These are phyloP conservation scores for Drosophila setosimentum DNA, from an alignment of 2,888 invertebrate species.

Conservation along the genomic window DNA sequence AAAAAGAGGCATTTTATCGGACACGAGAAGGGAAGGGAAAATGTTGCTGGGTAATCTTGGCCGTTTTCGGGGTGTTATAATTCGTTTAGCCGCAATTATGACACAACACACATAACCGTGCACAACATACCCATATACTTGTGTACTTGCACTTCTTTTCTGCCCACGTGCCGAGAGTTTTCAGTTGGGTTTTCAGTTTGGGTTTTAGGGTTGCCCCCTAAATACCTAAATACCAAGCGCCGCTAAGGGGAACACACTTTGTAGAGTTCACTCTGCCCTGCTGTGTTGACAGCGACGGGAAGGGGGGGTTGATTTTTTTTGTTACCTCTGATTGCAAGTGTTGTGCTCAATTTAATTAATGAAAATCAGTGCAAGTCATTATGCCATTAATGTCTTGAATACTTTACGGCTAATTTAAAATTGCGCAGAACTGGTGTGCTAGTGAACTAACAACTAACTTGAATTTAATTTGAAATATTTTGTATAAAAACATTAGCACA, in stretches of 20 bases:
- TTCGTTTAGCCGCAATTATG: conserved; percentile 82
- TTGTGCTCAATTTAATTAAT: conserved; percentile 31
- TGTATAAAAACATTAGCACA: neutral
- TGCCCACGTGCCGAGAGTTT: conserved; percentile 66
- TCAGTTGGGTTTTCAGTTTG: neutral
- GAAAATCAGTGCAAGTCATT: conserved; percentile 14
- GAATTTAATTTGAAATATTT: neutral
- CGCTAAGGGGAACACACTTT: conserved; percentile 35
- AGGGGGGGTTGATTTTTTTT: neutral
- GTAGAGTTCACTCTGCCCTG: conserved; percentile 51
- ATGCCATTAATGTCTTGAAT: neutral
- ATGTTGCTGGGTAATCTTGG: conserved; percentile 41
- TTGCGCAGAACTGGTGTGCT: neutral
- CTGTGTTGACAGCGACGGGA: conserved; percentile 45
- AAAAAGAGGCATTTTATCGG: conserved; percentile 14
- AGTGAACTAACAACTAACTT: neutral
- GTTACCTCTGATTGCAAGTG: conserved; percentile 48
- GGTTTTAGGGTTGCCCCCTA: conserved; percentile 47
- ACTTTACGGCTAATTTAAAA: neutral
- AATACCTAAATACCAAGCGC: conserved; percentile 21
- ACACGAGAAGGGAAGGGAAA: neutral
- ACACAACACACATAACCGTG: conserved; percentile 59
- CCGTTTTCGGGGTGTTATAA: conserved; percentile 76
- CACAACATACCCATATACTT: conserved; percentile 33
- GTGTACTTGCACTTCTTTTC: conserved; percentile 36